Base-by-base conservation (phyloP, 2,888 invertebrate genomes). In the Leucoma salicis region DNA sequence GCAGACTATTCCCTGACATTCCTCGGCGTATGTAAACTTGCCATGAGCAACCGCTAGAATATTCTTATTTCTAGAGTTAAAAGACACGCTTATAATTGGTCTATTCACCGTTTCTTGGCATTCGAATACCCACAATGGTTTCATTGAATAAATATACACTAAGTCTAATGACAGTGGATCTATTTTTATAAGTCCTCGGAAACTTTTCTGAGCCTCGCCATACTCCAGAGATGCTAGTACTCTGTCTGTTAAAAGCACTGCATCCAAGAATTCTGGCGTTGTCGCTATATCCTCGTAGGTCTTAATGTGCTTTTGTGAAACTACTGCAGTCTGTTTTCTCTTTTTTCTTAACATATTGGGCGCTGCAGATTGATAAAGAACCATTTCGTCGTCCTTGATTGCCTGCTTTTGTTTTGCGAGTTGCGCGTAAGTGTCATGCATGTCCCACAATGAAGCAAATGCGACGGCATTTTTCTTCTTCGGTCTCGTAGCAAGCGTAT, bases 31-130 rank as follows among this genome's bases (percentile, higher is more conserved):
- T 21, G 87, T 90, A 53, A 91, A 93, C 61, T 93, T 91, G 0
- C 95, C 95, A 66, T 96, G 95, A 8, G 92, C 94, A 0, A 94
- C 94, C 0, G 95, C 96, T 27, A 96, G 67, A 5, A 97, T 90
- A 57, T 94, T 93, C 7, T 89, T 78, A 62, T 95, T 94, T n/a
- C 73, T 77, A 0, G 92, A 91, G 70, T 94, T 95, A 86, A 94
- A 95, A 36, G 91, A 85, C 47, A 95, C 83, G 10, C 91, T 82
- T 1, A 91, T 90, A 0, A 95, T 93, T 0, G 93, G 91, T 52
- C 88, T 85, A 6, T 79, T 88, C 10, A 63, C 64, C 0, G 92
- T 91, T 0, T 90, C 78, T 2, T 82, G 78, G 34, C 91, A 90
- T 49, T 82, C 83, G 37, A 94, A 92, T 0, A 90, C 91, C 95